Conservation (phyloP, 2,888 invertebrate species). For the Tipula unca region DNA sequence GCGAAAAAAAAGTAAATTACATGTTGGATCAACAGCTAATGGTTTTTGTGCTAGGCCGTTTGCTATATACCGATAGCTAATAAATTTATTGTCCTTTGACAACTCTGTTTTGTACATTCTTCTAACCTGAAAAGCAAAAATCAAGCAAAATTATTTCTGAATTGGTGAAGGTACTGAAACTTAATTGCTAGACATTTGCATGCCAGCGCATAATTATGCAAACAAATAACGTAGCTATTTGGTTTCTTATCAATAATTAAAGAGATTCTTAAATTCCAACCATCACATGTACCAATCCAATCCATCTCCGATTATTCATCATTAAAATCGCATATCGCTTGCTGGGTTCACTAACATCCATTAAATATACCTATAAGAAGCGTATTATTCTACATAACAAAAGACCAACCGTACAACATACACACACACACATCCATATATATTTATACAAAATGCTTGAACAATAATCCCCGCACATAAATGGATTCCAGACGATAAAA, state of each 20-base stretch:
- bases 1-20: too few species aligned
- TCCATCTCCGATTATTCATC: not conserved
- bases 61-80: too few species aligned
- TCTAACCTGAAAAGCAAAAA: too few species aligned
- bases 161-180: too few species aligned
- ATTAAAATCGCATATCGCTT: not conserved
- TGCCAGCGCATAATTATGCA: too few species aligned
- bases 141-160: too few species aligned
- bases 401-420: not conserved
- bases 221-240: too few species aligned
- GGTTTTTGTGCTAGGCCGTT: too few species aligned
- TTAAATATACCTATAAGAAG: not conserved
- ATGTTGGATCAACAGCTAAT: too few species aligned
- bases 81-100: too few species aligned
- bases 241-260: not conserved
- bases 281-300: not conserved
- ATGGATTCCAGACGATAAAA: conserved; percentile 8
- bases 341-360: not conserved
- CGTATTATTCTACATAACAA: not conserved
- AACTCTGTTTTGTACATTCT: too few species aligned
- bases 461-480: not conserved
- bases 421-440: not conserved
- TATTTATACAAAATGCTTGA: not conserved
- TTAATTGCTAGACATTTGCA: too few species aligned
- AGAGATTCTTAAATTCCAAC: not conserved